Percentiles rank a stretch among this genome's conserved stretches.
phyloP scores from a whole-genome alignment of 1,140 invertebrate genomes.

The Zaprionus ornatus region DNA sequence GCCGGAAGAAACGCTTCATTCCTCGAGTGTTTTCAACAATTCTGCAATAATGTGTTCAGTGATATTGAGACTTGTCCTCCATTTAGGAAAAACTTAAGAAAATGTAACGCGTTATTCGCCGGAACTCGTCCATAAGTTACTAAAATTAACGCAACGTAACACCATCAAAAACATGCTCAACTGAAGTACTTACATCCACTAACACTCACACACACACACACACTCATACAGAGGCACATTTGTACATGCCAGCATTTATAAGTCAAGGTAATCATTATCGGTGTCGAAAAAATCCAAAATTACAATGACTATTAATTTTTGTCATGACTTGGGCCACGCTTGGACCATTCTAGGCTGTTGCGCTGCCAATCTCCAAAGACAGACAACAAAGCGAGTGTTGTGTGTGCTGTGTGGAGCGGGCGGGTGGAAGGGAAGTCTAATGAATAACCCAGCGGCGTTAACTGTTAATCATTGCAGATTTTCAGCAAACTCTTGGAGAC shows the following conservation, averaged over 20 bases:
- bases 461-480: conserved; percentile 85
- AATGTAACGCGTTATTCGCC: conserved; percentile 25
- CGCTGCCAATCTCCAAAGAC: conserved; percentile 12
- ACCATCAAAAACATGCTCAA: conserved; percentile 14
- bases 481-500: conserved; percentile 88
- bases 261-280: conserved; percentile 75
- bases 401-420: background rate
- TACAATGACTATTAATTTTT: conserved; percentile 75
- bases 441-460: conserved; percentile 46
- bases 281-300: conserved; percentile 57
- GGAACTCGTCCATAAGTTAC: conserved; percentile 20
- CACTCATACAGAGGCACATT: conserved; percentile 8
- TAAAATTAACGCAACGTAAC: conserved; percentile 39
- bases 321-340: conserved; percentile 53
- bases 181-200: conserved; percentile 33
- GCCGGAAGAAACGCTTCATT: background rate
- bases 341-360: conserved; percentile 54
- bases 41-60: background rate
- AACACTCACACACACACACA: conserved; percentile 33
- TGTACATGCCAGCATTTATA: conserved; percentile 56
- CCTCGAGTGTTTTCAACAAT: background rate
- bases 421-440: conserved; percentile 17
- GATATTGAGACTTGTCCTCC: conserved; percentile 7
- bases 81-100: background rate
- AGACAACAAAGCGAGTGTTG: background rate